Base-by-base conservation (phyloP, 2,888 invertebrate genomes). In the Drosophila prolongata region DNA sequence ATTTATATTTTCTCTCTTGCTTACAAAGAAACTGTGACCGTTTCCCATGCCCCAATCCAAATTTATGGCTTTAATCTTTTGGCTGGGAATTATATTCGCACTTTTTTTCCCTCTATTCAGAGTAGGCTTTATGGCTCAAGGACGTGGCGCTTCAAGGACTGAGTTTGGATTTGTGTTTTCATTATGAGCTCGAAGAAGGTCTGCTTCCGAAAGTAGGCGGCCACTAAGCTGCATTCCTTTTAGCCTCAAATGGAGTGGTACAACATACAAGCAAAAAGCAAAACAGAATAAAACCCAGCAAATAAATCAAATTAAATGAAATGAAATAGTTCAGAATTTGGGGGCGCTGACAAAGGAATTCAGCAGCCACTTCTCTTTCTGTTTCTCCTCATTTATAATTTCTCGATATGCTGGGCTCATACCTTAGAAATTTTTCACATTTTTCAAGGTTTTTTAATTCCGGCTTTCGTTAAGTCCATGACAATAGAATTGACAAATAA, bases 221-320 rank as follows among this genome's bases (percentile, higher is more conserved):
- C 74, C 75, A 67, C 75, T 66, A 52, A 75, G 72, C 44, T 67
- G 71, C 53, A 72, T 75, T 83, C 72, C 61, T 56, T 42, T 59
- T 42, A 42, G 50, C 43, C 27, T 2, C 50, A 74, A 56, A 30
- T 13, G 77, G 56, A 70, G 47, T 54, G 54, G 64, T 46, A 56
- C 61, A 61, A 80, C 68, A 72, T 67, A 60, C 66, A 67, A 42
- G 68, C 24, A 42, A 38, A 46, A 40, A 54, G 34, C 52, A 9
- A 49, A 59, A 55, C 40, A 11, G 37, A 62, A 65, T 44, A 68
- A 58, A 66, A 75, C 70, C 49, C 52, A 73, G 78, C 60, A 75
- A 74, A 89, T 89, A 89, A 89, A 89, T 89, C 88, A 90, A 89
- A 90, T 89, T 87, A 81, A 89, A 81, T 80, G 85, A 84, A 87